phyloP scores from a whole-genome alignment of 2,888 invertebrate species.

The Dicycla oo region DNA sequence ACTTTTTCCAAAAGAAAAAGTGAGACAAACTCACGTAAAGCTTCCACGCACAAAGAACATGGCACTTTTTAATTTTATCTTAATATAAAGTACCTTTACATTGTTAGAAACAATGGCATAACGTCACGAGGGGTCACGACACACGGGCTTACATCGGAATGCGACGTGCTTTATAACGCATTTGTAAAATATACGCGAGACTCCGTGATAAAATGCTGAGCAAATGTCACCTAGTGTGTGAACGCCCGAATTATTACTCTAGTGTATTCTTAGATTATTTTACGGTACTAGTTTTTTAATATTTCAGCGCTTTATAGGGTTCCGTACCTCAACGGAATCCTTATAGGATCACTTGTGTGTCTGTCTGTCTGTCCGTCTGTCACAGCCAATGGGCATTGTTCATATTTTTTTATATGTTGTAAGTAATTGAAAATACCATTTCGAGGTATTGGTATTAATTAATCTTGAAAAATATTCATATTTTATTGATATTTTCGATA shows the following conservation, averaged over 20 bases:
- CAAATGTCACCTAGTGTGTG: slow-evolving; percentile 30
- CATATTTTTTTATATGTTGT: no score
- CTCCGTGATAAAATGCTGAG: slow-evolving; percentile 31
- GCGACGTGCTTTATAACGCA: slow-evolving; percentile 28
- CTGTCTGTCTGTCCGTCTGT: no score
- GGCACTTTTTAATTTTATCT: slow-evolving; percentile 9
- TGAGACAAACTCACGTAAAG: background rate
- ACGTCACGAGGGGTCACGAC: slow-evolving; percentile 20
- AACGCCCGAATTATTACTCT: slow-evolving; percentile 28
- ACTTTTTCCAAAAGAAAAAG: background rate
- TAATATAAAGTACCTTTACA: slow-evolving; percentile 23
- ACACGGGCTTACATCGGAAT: slow-evolving; percentile 40
- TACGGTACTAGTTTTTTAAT: background rate
- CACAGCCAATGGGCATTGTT: no score
- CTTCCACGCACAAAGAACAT: background rate
- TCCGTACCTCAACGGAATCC: no score
- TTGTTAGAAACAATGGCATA: slow-evolving; percentile 31
- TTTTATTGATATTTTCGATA: no score
- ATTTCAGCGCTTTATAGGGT: background rate
- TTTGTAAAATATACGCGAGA: slow-evolving; percentile 29
- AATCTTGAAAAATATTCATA: no score
- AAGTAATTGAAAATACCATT: no score
- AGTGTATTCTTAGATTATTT: background rate
- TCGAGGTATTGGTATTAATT: no score
- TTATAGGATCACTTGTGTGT: no score